A percentile compares a stretch with the other conserved stretches of the same genome.
phyloP scores from a whole-genome alignment of 2,797 vertebrate genomes.

The Rhincodon typus region DNA sequence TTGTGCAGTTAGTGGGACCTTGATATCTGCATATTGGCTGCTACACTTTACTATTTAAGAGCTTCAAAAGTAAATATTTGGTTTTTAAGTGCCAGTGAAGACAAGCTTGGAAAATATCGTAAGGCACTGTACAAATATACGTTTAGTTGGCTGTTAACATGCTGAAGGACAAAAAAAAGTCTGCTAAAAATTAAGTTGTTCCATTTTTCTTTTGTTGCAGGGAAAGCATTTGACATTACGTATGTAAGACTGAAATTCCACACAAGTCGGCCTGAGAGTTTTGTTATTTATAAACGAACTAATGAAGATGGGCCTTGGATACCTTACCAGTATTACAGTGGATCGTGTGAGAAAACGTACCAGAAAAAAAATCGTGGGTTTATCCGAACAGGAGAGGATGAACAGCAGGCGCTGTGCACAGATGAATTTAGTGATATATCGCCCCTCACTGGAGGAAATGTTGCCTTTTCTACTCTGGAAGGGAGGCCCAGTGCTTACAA shows the following conservation, averaged over 20 bases:
- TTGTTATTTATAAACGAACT: constrained; percentile 85
- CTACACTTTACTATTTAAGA: background rate
- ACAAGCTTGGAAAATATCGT: background rate
- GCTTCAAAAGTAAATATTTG: background rate
- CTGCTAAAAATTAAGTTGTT: background rate
- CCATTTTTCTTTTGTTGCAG: constrained; percentile 50
- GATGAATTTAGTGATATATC: constrained; percentile 98
- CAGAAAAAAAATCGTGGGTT: constrained; percentile 70
- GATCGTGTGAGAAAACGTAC: constrained; percentile 91
- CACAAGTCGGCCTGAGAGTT: constrained; percentile 93
- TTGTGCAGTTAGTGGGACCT: background rate
- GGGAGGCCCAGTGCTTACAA: constrained; percentile 90
- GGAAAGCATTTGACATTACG: constrained; percentile 95
- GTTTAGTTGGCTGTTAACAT: constrained; percentile 28
- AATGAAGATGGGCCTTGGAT: constrained; percentile 72
- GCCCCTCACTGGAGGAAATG: constrained; percentile 87
- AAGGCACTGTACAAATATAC: background rate
- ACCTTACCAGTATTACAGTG: constrained; percentile 95
- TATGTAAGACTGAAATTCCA: constrained; percentile 95
- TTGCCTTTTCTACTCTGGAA: constrained; percentile 92
- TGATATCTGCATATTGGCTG: background rate
- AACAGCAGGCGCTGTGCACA: constrained; percentile 88
- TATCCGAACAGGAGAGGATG: constrained; percentile 83
- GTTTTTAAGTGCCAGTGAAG: no score
- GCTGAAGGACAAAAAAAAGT: constrained; percentile 38